Base-by-base conservation (phyloP, 2,888 invertebrate genomes). In the Apocheima hispidaria region DNA sequence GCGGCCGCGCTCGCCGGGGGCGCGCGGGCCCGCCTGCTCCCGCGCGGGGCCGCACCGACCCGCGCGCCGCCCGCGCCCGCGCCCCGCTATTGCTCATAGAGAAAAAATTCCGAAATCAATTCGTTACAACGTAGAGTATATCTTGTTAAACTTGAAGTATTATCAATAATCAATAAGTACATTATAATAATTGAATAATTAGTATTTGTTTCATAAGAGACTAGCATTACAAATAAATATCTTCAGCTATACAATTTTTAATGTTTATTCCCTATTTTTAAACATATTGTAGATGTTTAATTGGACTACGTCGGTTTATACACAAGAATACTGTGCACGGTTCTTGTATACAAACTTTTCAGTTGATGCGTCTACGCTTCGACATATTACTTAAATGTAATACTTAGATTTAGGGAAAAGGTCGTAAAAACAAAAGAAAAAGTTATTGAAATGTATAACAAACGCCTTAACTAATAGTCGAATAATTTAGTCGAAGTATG, bases 211-310 rank as follows among this genome's bases (percentile, higher is more conserved):
- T 92, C 90, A 91, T 91, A 92, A 92, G 91, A 92, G 90, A 92
- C 92, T 92, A 92, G 92, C 92, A 91, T 91, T 92, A 92, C 90
- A 92, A 92, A 92, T 91, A 89, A 92, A 92, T 91, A 92, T 87
- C 88, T 89, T 91, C 92, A 91, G 92, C 92, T 92, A 92, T 92
- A 92, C 91, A 90, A 90, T 89, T 87, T 72, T 91, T 84, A 87
- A 90, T 90, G 89, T 90, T 88, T 72, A 88, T 87, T 88, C 87
- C 87, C 88, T 89, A 89, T 90, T 88, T 82, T 87, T 84, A 90
- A 92, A 91, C 90, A 90, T 88, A 88, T 87, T 79, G 87, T 87
- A 90, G 90, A 91, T 90, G 91, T 89, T 88, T 82, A 88, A 88
- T 86, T 89, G 89, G 90, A 85, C 90, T 89, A 89, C 88, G 82